phyloP scores from a whole-genome alignment of 2,797 vertebrate genomes.

The Characodon lateralis region DNA sequence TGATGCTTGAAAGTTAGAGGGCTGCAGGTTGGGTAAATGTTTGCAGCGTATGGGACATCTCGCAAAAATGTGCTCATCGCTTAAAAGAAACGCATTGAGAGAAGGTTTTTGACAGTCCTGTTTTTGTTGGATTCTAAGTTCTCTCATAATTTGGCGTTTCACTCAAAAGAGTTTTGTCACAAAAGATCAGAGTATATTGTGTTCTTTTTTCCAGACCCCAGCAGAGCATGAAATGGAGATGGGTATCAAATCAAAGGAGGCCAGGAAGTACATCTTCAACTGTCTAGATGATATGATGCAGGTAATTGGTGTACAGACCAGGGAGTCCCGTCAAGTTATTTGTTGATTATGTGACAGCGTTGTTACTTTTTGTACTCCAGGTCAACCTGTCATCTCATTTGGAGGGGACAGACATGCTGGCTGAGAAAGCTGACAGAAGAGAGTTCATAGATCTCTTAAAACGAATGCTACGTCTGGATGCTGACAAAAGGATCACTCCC shows the following conservation, averaged over 20 bases:
- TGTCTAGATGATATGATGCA: constrained; percentile 99
- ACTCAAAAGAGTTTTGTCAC: background rate
- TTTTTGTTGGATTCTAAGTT: background rate
- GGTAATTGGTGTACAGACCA: constrained; percentile 70
- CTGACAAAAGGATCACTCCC: constrained; percentile 97
- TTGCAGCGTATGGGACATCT: no score
- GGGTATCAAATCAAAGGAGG: constrained; percentile 98
- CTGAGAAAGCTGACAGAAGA: constrained; percentile 96
- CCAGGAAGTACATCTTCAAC: constrained; percentile 99
- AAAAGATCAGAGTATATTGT: background rate
- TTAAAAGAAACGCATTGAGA: no score
- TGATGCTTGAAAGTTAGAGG: no score
- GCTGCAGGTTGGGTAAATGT: no score
- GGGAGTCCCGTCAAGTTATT: background rate
- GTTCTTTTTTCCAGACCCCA: constrained; percentile 82
- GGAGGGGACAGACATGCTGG: constrained; percentile 98
- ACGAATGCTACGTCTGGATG: constrained; percentile 97
- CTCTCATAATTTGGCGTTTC: background rate
- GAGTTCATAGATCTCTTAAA: constrained; percentile 98
- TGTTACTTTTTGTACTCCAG: constrained; percentile 68
- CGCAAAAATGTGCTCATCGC: no score
- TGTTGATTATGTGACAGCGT: background rate
- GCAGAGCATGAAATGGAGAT: constrained; percentile 97
- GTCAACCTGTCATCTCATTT: constrained; percentile 97
- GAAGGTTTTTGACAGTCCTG: no score